Evolutionary conservation across 2,113 vertebrate genomes (phyloP).

Genomic region (Corynorhinus townsendii): DNA sequence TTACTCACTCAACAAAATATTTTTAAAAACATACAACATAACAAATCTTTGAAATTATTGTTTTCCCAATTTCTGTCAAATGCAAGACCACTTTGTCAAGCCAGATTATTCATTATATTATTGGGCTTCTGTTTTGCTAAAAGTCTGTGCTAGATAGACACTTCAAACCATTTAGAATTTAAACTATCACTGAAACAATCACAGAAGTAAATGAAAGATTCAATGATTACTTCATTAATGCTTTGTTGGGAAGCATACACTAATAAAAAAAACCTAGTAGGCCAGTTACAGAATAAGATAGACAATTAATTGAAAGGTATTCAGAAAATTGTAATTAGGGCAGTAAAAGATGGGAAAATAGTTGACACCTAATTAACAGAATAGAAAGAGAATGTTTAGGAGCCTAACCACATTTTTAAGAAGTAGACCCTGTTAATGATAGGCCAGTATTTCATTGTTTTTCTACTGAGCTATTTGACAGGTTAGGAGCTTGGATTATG

Average conservation of each 20-base stretch:
- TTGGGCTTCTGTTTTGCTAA: neutral
- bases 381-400: neutral
- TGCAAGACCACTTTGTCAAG: neutral
- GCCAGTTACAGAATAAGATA: neutral
- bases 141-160: neutral
- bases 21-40: neutral
- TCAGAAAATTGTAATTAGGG: neutral
- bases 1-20: neutral
- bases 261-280: neutral
- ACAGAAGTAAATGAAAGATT: neutral
- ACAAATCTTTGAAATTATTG: neutral
- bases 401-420: neutral
- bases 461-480: neutral
- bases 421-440: neutral
- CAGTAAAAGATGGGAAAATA: neutral
- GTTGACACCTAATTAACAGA: neutral
- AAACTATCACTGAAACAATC: neutral
- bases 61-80: neutral
- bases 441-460: neutral
- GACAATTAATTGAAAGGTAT: neutral
- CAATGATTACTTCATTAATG: neutral
- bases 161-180: neutral
- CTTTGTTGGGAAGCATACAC: neutral
- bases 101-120: neutral
- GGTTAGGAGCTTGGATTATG: neutral